Conservation (phyloP, 2,888 invertebrate species). For the Steinernema hermaphroditum region DNA sequence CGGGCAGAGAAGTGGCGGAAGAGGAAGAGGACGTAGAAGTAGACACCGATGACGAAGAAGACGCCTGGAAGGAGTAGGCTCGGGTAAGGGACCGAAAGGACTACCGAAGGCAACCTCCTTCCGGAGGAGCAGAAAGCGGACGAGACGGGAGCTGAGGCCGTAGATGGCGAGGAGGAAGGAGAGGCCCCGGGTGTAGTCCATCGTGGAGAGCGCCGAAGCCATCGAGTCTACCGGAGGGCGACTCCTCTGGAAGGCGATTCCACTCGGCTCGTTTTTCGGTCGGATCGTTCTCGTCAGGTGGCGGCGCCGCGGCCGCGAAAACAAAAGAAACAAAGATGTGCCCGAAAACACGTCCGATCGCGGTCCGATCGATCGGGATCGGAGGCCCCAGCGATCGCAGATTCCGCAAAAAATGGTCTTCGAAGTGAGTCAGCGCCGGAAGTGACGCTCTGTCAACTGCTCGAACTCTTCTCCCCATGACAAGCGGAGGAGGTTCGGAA, state of each 20-base stretch:
- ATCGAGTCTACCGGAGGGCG: neutral
- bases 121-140: constrained; percentile 2
- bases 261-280: neutral
- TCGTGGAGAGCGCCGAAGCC: neutral
- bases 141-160: neutral
- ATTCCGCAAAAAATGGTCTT: too few species aligned
- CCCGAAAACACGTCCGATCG: constrained; percentile 17
- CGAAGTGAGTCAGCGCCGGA: too few species aligned
- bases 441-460: too few species aligned
- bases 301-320: neutral
- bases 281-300: constrained; percentile 9
- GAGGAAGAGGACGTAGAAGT: constrained; percentile 37
- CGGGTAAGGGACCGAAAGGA: neutral
- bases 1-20: constrained; percentile 37
- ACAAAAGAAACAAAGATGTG: constrained; percentile 20
- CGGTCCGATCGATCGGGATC: constrained; percentile 6
- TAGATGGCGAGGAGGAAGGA: neutral
- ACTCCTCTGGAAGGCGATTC: neutral
- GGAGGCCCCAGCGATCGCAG: too few species aligned
- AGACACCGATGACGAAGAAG: constrained; percentile 35
- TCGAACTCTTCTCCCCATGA: too few species aligned
- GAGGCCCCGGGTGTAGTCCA: neutral
- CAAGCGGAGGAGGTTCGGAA: too few species aligned
- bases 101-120: constrained; percentile 2
- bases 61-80: constrained; percentile 14